phyloP scores from a whole-genome alignment of 2,888 invertebrate species.

The Chrysomela aeneicollis region DNA sequence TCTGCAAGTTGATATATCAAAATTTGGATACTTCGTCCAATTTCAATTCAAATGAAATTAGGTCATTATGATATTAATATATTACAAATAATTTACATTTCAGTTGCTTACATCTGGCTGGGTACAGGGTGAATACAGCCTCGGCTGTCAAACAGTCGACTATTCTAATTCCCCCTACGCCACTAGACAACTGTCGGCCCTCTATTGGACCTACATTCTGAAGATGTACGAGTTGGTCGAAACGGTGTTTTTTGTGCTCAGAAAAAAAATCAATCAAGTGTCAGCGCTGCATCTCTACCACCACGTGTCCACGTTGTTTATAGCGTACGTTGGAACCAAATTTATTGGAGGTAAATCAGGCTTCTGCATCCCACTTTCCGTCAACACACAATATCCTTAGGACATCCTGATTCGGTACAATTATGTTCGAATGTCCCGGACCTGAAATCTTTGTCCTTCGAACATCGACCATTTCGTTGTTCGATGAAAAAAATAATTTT shows the following conservation, averaged over 20 bases:
- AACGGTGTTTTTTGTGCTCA: constrained; percentile 74
- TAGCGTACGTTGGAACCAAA: constrained; percentile 70
- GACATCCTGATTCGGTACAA: too few relatives aligned
- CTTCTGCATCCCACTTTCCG: too few relatives aligned
- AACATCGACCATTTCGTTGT: too few relatives aligned
- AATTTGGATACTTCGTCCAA: too few relatives aligned
- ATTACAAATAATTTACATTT: constrained; percentile 22
- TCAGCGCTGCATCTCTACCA: constrained; percentile 78
- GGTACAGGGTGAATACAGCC: constrained; percentile 66
- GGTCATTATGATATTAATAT: too few relatives aligned
- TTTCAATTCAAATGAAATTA: too few relatives aligned
- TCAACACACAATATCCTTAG: too few relatives aligned
- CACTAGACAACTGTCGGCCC: constrained; percentile 63
- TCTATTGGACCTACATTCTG: constrained; percentile 70
- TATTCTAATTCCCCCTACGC: constrained; percentile 70
- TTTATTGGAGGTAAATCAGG: constrained; percentile 73
- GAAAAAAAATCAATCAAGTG: constrained; percentile 76
- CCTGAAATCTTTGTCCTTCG: too few relatives aligned
- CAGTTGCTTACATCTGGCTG: constrained; percentile 73
- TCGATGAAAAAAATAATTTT: too few relatives aligned
- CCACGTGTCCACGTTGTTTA: constrained; percentile 68
- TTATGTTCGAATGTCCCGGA: too few relatives aligned
- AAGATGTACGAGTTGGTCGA: constrained; percentile 74
- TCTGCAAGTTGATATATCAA: too few relatives aligned
- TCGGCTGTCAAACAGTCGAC: constrained; percentile 76